Evolutionary conservation across 2,888 invertebrate species (phyloP).

Genomic region (Andrena hattorfiana): DNA sequence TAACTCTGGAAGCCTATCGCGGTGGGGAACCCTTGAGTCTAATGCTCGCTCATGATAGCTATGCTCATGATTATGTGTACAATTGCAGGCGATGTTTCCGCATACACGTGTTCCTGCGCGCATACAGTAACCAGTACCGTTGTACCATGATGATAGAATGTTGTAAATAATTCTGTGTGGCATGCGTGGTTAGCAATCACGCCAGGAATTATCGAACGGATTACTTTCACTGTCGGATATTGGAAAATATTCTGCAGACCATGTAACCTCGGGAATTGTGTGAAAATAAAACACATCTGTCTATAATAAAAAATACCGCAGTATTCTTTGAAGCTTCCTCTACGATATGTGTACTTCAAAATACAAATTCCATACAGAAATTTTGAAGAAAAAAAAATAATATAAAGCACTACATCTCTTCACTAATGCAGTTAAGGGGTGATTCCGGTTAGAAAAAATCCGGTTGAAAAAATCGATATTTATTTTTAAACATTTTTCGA

Average conservation of each 20-base stretch:
- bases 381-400: neutral
- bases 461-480: too few relatives aligned
- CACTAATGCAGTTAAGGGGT: too few relatives aligned
- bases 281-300: too few relatives aligned
- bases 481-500: too few relatives aligned
- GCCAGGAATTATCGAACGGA: neutral
- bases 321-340: neutral
- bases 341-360: neutral
- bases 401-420: too few relatives aligned
- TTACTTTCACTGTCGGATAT: too few relatives aligned
- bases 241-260: too few relatives aligned
- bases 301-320: neutral
- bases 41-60: constrained; percentile 45
- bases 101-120: constrained; percentile 2
- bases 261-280: too few relatives aligned
- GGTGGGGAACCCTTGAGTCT: constrained; percentile 17
- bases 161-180: neutral
- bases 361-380: neutral
- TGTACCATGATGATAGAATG: neutral
- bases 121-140: constrained; percentile 1
- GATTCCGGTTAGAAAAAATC: too few relatives aligned
- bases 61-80: constrained; percentile 41
- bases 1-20: constrained; percentile 52
- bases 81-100: constrained; percentile 12
- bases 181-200: neutral